Base-by-base conservation (phyloP, 2,113 vertebrate genomes). In the Equus przewalskii region DNA sequence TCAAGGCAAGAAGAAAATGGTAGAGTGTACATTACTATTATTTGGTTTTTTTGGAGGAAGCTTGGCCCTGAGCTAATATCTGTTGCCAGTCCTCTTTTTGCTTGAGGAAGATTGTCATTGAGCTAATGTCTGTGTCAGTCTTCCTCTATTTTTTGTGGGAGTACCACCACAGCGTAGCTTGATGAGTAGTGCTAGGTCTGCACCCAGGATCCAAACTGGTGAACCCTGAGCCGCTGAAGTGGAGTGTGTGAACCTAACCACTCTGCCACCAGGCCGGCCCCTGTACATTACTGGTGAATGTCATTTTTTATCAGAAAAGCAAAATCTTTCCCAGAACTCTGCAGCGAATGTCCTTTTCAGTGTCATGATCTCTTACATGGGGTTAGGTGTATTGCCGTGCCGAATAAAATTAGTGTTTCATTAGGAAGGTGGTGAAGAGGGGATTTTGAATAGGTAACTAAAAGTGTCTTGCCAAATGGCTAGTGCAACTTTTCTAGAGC, bases 301-400 rank as follows among this genome's bases (percentile, higher is more conserved):
- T 22, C 21, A 13, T 6, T 93, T 72, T 87, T 78, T 80, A 81
- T 89, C 26, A 92, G 67, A 94, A 95, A 96, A 89, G 33, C 51
- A 89, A 72, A 89, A 81, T 26, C 2, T 70, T 64, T 89, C 7
- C 58, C 51, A 75, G 94, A 91, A 12, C 65, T 78, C 46, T 92
- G 24, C 14, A 54, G 60, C 49, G 85, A 22, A 54, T 81, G 13
- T 36, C 15, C 30, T 56, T 80, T 93, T 80, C 21, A 82, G 11
- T 56, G 28, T 84, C 49, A 10, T 60, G 70, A 88, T 83, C 70
- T 22, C 15, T 72, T 82, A n/a, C 1, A 58, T 56, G 21, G n/a
- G 56, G 49, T 76, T 73, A 67, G 13, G 22, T 76, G 65, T 88
- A 64, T 46, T 80, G 46, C 18, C 51, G n/a, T 46, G 21, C 8